Evolutionary conservation across 2,888 invertebrate species (phyloP).

Genomic region (Callyntrura guangdongensis): DNA sequence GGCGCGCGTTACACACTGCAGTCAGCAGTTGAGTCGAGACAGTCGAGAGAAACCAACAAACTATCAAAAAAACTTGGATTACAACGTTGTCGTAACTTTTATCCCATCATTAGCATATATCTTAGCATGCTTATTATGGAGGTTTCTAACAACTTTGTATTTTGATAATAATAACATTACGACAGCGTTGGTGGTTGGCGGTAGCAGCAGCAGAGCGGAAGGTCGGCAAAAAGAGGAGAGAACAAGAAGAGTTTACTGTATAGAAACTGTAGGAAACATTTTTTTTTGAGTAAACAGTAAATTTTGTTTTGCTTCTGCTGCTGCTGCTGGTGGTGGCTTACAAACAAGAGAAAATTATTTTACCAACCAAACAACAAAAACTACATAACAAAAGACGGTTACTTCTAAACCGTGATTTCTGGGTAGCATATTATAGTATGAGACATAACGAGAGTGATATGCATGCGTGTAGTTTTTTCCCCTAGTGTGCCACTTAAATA

Average conservation of each 20-base stretch:
- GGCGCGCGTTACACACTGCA: too few relatives aligned
- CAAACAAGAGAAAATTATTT: background rate
- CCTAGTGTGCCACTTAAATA: too few relatives aligned
- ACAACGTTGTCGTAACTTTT: slow-evolving; percentile 15
- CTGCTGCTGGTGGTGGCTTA: background rate
- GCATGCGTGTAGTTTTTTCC: too few relatives aligned
- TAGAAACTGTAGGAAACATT: background rate
- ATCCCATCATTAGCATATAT: slow-evolving; percentile 18
- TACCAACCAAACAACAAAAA: background rate
- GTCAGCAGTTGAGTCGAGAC: background rate
- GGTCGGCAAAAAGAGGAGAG: background rate
- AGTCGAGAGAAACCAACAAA: slow-evolving; percentile 19
- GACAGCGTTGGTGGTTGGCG: too few relatives aligned
- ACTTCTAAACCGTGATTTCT: too few relatives aligned
- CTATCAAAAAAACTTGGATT: slow-evolving; percentile 36
- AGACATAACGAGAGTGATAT: background rate
- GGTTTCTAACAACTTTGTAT: background rate
- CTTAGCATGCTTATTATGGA: background rate
- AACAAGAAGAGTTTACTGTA: slow-evolving; percentile 21
- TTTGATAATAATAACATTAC: slow-evolving; percentile 4
- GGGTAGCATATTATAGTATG: too few relatives aligned
- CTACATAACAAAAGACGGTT: too few relatives aligned
- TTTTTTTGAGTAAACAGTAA: background rate
- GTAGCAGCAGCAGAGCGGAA: too few relatives aligned
- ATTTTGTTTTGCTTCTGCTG: too few relatives aligned